A percentile compares a stretch with the other conserved stretches of the same genome.
phyloP scores from a whole-genome alignment of 2,888 invertebrate genomes.

The Drosophila emarginata region DNA sequence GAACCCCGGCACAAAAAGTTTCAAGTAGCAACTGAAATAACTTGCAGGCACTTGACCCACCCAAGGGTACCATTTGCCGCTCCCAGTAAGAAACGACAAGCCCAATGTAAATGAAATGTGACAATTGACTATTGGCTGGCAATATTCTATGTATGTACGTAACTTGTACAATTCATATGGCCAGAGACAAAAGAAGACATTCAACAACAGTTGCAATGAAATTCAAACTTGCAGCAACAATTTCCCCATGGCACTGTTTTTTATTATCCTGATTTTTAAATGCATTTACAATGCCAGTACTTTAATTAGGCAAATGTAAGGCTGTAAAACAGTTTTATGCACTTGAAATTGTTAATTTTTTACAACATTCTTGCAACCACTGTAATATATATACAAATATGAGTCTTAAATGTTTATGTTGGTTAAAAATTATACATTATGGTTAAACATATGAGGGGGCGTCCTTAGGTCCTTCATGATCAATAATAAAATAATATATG shows the following conservation, averaged over 20 bases:
- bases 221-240: conserved; percentile 51
- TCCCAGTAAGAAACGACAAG: conserved; percentile 7
- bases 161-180: background rate
- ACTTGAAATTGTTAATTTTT: conserved; percentile 44
- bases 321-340: conserved; percentile 55
- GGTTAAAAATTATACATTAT: no score
- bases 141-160: conserved; percentile 2
- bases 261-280: conserved; percentile 17
- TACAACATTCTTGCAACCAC: conserved; percentile 53
- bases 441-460: no score
- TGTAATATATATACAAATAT: conserved; percentile 19
- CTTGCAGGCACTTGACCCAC: conserved; percentile 71
- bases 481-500: no score
- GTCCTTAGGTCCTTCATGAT: no score
- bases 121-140: conserved; percentile 44
- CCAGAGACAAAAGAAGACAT: conserved; percentile 25
- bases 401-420: conserved; percentile 25
- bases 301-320: conserved; percentile 61
- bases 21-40: conserved; percentile 46
- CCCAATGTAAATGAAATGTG: conserved; percentile 46
- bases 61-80: background rate
- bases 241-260: conserved; percentile 20
- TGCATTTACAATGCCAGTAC: conserved; percentile 39
- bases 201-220: conserved; percentile 38
- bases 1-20: conserved; percentile 51